Evolutionary conservation across 2,888 invertebrate species (phyloP).

Genomic region (Cosmia trapezina): DNA sequence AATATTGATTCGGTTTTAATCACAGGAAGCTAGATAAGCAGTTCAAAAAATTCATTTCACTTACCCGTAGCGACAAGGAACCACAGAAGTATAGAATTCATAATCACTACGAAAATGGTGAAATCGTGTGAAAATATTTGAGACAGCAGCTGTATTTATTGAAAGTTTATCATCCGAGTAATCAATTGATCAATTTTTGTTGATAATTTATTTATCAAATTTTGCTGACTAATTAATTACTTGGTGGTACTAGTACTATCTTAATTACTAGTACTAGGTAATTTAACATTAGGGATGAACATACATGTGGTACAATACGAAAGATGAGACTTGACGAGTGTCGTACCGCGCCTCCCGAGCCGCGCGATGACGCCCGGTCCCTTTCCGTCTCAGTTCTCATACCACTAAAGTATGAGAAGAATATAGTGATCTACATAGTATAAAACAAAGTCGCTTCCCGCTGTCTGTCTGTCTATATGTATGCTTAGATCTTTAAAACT

Average conservation of each 20-base stretch:
- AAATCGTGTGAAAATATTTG: slow-evolving; percentile 11
- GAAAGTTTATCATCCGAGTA: slow-evolving; percentile 29
- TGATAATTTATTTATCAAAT: slow-evolving; percentile 4
- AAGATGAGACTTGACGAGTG: too few relatives aligned
- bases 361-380: too few relatives aligned
- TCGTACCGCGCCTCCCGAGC: too few relatives aligned
- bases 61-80: slow-evolving; percentile 47
- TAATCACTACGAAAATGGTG: slow-evolving; percentile 12
- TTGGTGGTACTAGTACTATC: slow-evolving; percentile 20
- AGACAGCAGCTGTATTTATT: slow-evolving; percentile 43
- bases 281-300: too few relatives aligned
- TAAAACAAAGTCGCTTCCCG: too few relatives aligned
- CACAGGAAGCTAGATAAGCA: not conserved
- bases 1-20: too few relatives aligned
- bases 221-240: slow-evolving; percentile 15
- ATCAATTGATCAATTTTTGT: slow-evolving; percentile 10
- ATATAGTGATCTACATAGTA: too few relatives aligned
- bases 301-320: not conserved
- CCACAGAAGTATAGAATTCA: slow-evolving; percentile 42
- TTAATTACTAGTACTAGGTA: slow-evolving; percentile 5
- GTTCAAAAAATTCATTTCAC: not conserved
- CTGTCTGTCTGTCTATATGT: too few relatives aligned
- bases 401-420: too few relatives aligned
- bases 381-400: too few relatives aligned
- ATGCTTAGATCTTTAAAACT: too few relatives aligned